A percentile compares a stretch with the other conserved stretches of the same genome.
These are phyloP conservation scores for Peromyscus nudipes DNA, from an alignment of 2,797 vertebrate species.

Conservation along the genomic window DNA sequence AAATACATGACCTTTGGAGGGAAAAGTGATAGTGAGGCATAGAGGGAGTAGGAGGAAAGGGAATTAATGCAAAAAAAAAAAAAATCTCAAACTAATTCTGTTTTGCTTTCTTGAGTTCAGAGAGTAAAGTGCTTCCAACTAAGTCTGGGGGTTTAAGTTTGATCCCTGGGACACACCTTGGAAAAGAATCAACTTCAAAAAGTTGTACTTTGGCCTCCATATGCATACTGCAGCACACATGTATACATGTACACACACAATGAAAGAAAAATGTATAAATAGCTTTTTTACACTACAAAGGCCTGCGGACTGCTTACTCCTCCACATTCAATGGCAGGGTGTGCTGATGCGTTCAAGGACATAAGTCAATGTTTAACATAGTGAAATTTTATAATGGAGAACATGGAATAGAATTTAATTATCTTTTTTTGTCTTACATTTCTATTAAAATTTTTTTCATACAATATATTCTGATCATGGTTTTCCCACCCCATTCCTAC, in stretches of 20 bases:
- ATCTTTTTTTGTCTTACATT: constrained; percentile 33
- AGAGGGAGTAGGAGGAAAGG: not conserved
- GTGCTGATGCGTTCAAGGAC: not conserved
- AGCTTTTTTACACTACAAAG: not conserved
- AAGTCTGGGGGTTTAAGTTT: not conserved
- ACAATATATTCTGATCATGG: not conserved
- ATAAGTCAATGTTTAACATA: constrained; percentile 29
- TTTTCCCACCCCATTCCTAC: not conserved
- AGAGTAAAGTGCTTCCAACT: not conserved
- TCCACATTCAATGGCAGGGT: not conserved
- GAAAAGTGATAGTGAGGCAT: not conserved
- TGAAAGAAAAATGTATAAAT: not conserved
- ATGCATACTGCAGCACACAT: not conserved
- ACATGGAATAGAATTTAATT: constrained; percentile 42
- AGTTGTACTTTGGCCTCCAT: not conserved
- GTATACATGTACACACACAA: not conserved
- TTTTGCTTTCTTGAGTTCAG: not conserved
- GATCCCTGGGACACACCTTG: not conserved
- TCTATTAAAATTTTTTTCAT: not conserved
- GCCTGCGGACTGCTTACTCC: not conserved
- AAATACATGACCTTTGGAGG: not conserved
- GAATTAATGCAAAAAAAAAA: not conserved
- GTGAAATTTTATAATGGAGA: constrained; percentile 1
- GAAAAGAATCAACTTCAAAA: not conserved
- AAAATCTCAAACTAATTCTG: not conserved